Percentiles rank a stretch among this genome's conserved stretches.
These are phyloP conservation scores for Chymomyza fuscimana DNA, from an alignment of 2,888 invertebrate species.

Conservation along the genomic window DNA sequence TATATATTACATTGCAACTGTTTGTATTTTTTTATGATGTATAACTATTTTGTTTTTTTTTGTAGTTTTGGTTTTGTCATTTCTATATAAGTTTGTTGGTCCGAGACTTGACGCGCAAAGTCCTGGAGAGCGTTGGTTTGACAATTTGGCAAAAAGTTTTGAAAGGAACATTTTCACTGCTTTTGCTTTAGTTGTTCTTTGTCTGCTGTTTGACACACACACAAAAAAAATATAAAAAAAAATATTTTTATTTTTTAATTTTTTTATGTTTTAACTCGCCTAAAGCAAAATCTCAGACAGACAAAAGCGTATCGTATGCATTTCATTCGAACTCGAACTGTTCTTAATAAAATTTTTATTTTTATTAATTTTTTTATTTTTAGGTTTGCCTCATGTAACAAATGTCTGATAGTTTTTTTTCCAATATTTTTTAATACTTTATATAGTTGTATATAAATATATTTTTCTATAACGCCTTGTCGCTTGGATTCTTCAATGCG, in stretches of 20 bases:
- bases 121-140: conserved; percentile 73
- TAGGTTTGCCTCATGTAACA: conserved; percentile 49
- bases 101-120: conserved; percentile 65
- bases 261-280: conserved; percentile 38
- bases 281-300: conserved; percentile 66
- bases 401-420: conserved; percentile 55
- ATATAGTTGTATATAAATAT: conserved; percentile 70
- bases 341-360: conserved; percentile 35
- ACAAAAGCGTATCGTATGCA: conserved; percentile 60
- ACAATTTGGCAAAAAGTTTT: conserved; percentile 74
- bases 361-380: conserved; percentile 12
- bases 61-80: conserved; percentile 30
- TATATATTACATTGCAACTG: conserved; percentile 45
- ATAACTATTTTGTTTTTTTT: conserved; percentile 43
- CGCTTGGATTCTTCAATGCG: not conserved
- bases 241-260: not conserved
- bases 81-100: conserved; percentile 50
- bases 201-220: conserved; percentile 20
- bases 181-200: conserved; percentile 35
- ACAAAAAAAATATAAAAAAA: not conserved
- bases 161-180: conserved; percentile 68
- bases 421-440: conserved; percentile 61
- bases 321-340: conserved; percentile 49
- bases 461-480: conserved; percentile 65
- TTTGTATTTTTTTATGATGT: conserved; percentile 33